phyloP scores from a whole-genome alignment of 2,888 invertebrate genomes.

The Chironomus riparius region DNA sequence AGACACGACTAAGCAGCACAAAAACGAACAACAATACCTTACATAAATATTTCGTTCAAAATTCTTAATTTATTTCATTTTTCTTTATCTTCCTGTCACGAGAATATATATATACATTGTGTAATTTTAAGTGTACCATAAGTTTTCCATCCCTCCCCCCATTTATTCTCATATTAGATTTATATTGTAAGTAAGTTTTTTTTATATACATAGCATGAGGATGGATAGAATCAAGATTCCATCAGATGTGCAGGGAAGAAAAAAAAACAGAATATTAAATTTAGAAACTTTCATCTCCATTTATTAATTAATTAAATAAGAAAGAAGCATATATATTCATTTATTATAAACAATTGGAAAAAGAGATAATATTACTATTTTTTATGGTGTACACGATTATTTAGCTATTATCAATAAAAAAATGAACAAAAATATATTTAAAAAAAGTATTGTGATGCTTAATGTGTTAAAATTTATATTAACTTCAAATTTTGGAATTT shows the following conservation, averaged over 20 bases:
- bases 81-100: neutral
- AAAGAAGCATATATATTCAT: neutral
- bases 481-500: too few relatives aligned
- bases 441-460: too few relatives aligned
- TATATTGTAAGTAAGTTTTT: neutral
- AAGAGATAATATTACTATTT: neutral
- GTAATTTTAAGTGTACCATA: too few relatives aligned
- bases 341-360: neutral
- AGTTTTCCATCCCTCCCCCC: too few relatives aligned
- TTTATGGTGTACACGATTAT: neutral
- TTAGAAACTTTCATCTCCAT: neutral
- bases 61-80: conserved; percentile 9
- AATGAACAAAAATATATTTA: neutral
- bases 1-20: neutral
- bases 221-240: too few relatives aligned
- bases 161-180: too few relatives aligned
- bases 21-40: conserved; percentile 1
- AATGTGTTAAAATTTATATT: too few relatives aligned
- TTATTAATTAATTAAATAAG: neutral
- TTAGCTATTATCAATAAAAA: neutral
- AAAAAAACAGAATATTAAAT: too few relatives aligned
- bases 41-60: conserved; percentile 17
- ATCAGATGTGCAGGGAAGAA: too few relatives aligned
- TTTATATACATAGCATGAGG: neutral
- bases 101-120: too few relatives aligned